A percentile compares a stretch with the other conserved stretches of the same genome.
Conservation (phyloP, 2,888 invertebrate species). For the Pterobdella sp. region DNA sequence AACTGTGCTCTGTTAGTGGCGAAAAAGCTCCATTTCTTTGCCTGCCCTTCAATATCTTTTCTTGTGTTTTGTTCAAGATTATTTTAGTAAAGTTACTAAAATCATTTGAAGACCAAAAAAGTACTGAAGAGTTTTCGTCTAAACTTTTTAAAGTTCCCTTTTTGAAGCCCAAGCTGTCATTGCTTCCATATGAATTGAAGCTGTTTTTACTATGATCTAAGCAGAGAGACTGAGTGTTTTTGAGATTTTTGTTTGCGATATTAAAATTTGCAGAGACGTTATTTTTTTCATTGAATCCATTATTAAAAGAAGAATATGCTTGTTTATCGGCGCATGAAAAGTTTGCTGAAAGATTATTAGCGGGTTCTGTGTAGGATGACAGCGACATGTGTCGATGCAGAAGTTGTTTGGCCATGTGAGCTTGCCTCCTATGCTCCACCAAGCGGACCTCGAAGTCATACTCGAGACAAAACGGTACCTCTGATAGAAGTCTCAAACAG, state of each 20-base stretch:
- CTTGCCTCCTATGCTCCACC: conserved; percentile 31
- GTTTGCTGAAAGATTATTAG: conserved; percentile 27
- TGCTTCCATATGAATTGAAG: neutral
- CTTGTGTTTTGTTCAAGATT: conserved; percentile 22
- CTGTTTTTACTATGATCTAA: neutral
- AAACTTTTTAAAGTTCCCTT: neutral
- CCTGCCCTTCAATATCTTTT: conserved; percentile 20
- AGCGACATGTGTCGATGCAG: conserved; percentile 34
- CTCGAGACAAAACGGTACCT: conserved; percentile 72
- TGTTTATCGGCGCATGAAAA: conserved; percentile 2
- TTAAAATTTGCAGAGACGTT: neutral
- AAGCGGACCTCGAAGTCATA: conserved; percentile 33
- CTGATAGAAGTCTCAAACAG: conserved; percentile 69
- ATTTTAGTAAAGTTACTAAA: conserved; percentile 19
- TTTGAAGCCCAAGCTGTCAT: conserved; percentile 1
- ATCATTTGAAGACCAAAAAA: conserved; percentile 22
- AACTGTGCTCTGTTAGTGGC: neutral
- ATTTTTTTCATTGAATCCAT: neutral
- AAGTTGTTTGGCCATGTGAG: conserved; percentile 32
- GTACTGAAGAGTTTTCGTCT: conserved; percentile 21
- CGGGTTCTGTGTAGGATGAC: conserved; percentile 24
- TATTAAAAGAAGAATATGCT: neutral
- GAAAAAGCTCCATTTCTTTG: conserved; percentile 3
- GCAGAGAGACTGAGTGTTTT: neutral
- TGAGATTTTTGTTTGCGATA: neutral